Evolutionary conservation across 2,888 invertebrate genomes (phyloP), one percentile per base, ranked within the genome.

Genomic region (Torymus auratus): DNA sequence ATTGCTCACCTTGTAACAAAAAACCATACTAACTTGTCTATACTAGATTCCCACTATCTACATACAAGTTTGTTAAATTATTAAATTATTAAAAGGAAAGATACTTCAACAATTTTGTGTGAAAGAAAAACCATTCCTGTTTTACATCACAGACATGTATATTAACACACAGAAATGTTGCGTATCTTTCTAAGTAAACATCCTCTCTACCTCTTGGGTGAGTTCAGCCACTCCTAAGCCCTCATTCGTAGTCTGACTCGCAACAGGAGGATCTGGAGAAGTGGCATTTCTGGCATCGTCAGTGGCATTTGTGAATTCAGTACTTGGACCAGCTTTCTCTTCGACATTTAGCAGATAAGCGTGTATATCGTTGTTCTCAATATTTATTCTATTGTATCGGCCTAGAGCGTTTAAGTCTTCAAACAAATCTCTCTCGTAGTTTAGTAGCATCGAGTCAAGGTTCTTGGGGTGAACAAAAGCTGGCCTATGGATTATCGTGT

Each of bases 341-440:
- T 93, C 92, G 12, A 94, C 91, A 88, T 94, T 94, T 76, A 95
- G 89, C 82, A 95, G 90, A 87, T 94, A 94, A 2, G 95, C 93
- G 76, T 91, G 94, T 84, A 92, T 93, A 89, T 92, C 91, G 85
- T 92, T 92, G 87, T 92, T 88, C 84, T 90, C 88, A 41, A 92
- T 88, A 85, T 92, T 91, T 90, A 92, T 84, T 90, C 92, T 91
- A 84, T 93, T 93, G 87, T 94, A 94, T 83, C 94, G 90, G 2
- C 95, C 95, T 67, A 96, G 91, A 2, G 95, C 94, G 88, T 95
- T 95, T 71, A 96, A 90, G 87, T 95, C 95, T 87, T 93, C 95
- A 89, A 95, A 96, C 85, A 94, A 91, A 89, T 93, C 94, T 86
- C 95, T 92, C 90, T 95, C 95, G 89, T 95, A 95, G 86, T 94